Evolutionary conservation across 2,113 vertebrate species (phyloP), one percentile per base, ranked within the genome.

Genomic region (Leptosomus discolor): DNA sequence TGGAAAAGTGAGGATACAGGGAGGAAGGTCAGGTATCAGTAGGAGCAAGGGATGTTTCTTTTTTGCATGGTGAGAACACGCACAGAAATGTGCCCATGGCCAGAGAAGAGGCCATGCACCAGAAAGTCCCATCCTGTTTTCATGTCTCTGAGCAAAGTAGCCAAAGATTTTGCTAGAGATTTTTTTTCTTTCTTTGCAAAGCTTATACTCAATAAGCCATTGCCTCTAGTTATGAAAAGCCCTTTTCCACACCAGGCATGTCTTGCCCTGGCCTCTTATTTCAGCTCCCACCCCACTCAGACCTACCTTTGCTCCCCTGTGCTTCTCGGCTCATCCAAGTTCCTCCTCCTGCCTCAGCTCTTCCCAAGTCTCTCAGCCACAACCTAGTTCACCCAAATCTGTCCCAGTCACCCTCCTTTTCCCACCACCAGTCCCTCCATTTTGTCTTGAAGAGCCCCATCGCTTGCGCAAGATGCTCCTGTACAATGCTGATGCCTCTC

Each of bases 401-500:
- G 19, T 20, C 46, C 43, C 9, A 9, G 5, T 6, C 5, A 6
- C 45, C 10, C 27, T 51, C 23, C 54, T 73, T 69, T 86, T 15
- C 50, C 54, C 37, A 57, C 15, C 50, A 41, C 17, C 36, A 39
- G 41, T 9, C 23, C 26, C 21, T 92, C n/a, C 46, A 8, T 23
- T 26, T 9, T 36, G 12, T 61, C 29, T 61, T 37, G 7, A 39
- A 71, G n/a, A 36, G 2, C 15, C 21, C 8, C 7, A 3, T 21
- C 15, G 1, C 46, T 51, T 14, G 36, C 7, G 17, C 65, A 27
- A 61, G 68, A 23, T 18, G 21, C 23, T 76, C 29, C 36, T 5
- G 2, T 15, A 9, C 1, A 2, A 13, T 8, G 24, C 7, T 50
- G 27, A 6, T 3, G 3, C 39, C 19, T 51, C 30, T 8, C 29